Evolutionary conservation across 2,888 invertebrate species (phyloP), one percentile per base, ranked within the genome.

Genomic region (Ectobius pallidus): DNA sequence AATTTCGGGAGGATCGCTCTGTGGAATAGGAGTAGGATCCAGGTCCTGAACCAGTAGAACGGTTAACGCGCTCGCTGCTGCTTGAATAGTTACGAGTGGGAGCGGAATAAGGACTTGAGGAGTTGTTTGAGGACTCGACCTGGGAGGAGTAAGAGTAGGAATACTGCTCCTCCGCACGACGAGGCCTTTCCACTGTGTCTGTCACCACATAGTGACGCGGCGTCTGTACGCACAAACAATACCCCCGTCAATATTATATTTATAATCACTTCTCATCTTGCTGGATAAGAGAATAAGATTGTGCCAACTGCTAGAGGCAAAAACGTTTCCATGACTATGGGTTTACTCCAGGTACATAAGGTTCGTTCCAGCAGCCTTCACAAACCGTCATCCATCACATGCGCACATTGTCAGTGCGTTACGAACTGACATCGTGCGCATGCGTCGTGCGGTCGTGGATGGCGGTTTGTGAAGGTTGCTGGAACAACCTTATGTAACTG

Each of bases 191-290:
- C 75, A 90, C 90, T 79, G 91, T 88, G 83, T 93, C 92, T 84
- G 90, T 90, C 84, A 93, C 92, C 86, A 93, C 90, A 87, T 93
- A 93, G 88, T 93, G 92, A 84, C 94, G 92, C 81, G 94, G 93
- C 86, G 91, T 94, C 94, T 94, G 79, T 44, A n/a, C 67, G 69
- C 76, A 78, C 78, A 74, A 65, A 73, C 27, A 68, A 61, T 34
- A 32, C 62, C n/a, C n/a, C n/a, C n/a, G n/a, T n/a, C n/a, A n/a
- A n/a, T 67, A 16, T 34, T 42, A 18, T 46, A 16, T 34, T 63
- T n/a, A 20, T 27, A 25, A 3, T 18, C 20, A 27, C 68, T n/a
- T n/a, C n/a, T n/a, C n/a, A n/a, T n/a, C n/a, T n/a, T n/a, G n/a
- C n/a, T n/a, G n/a, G n/a, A n/a, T n/a, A n/a, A n/a, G n/a, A n/a